Percentiles rank a stretch among this genome's conserved stretches.
Evolutionary conservation across 1,140 invertebrate species (phyloP).

Genomic region (Penaeus japonicus): DNA sequence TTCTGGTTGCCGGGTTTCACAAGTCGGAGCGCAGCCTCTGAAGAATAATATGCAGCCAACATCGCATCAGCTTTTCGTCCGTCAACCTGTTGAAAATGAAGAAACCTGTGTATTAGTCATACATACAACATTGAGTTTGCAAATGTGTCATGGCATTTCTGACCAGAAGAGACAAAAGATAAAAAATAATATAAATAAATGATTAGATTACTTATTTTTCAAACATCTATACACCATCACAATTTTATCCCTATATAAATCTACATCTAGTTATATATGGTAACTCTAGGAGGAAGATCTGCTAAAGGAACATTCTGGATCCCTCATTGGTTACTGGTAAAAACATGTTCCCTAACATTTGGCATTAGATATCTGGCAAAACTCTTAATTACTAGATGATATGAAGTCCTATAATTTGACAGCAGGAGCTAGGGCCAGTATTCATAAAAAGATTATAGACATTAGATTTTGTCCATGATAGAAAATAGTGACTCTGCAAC

Average conservation of each 20-base stretch:
- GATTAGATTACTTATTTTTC: not conserved
- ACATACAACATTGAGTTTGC: not conserved
- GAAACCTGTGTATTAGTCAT: constrained; percentile 17
- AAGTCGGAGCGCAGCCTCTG: constrained; percentile 91
- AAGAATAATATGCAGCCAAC: constrained; percentile 91
- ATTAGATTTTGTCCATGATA: no score
- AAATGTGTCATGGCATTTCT: not conserved
- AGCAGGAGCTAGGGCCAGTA: no score
- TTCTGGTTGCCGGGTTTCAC: constrained; percentile 92
- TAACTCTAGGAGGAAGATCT: not conserved
- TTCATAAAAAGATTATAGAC: no score
- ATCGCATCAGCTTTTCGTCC: constrained; percentile 95
- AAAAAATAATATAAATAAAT: not conserved
- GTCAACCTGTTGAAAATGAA: constrained; percentile 65
- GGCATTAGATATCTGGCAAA: no score
- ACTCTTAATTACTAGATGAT: no score
- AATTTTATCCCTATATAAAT: no score
- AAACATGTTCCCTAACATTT: no score
- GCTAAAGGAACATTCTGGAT: not conserved
- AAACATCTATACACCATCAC: not conserved
- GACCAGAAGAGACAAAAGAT: not conserved
- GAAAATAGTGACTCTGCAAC: no score
- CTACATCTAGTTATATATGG: not conserved
- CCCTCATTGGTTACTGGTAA: no score
- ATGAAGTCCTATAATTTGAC: no score